Base-by-base conservation (phyloP, 2,113 vertebrate species). In the Phalacrocorax carbo region DNA sequence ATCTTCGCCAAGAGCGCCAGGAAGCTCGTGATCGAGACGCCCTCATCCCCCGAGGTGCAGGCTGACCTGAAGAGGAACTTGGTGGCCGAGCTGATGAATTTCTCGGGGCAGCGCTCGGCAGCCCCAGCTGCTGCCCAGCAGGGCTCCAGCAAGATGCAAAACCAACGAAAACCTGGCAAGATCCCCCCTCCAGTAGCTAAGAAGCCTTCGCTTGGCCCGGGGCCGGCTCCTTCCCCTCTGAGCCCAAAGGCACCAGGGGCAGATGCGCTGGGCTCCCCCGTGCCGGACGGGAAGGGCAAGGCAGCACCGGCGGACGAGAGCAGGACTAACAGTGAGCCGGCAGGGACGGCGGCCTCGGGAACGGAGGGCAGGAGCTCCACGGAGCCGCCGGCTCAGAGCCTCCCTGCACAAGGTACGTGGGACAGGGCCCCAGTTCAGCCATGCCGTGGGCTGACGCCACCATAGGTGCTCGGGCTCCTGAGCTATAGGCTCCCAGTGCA, bases 141-240 rank as follows among this genome's bases (percentile, higher is more conserved):
- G 46, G 86, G 77, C 36, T 5, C 91, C 0, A 27, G 49, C 6
- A 97, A 96, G 71, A 40, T 82, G 7, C 98, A 98, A 64, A 8
- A 84, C 17, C 92, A 93, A 60, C 97, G 97, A 68, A 98, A 98
- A 86, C 96, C 94, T 7, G 57, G 93, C 58, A 99, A 99, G 97
- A 97, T 99, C 32, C 99, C 99, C 11, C 99, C 99, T 38, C 99
- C 99, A 0, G 98, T 99, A 30, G 99, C 99, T 93, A 99, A 98
- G 93, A 99, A 99, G 96, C 99, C 99, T 51, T 96, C 94, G 0
- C 96, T 98, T 1, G 89, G 93, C n/a, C 81, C 34, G 2, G 95
- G 93, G 61, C 72, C 16, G 9, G 69, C 82, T 86, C 91, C 73
- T 65, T 68, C 92, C 1, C 96, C 88, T 2, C 48, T 68, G 66